These are phyloP conservation scores for Podocnemis expansa DNA, from an alignment of 2,113 vertebrate genomes.

Conservation along the genomic window DNA sequence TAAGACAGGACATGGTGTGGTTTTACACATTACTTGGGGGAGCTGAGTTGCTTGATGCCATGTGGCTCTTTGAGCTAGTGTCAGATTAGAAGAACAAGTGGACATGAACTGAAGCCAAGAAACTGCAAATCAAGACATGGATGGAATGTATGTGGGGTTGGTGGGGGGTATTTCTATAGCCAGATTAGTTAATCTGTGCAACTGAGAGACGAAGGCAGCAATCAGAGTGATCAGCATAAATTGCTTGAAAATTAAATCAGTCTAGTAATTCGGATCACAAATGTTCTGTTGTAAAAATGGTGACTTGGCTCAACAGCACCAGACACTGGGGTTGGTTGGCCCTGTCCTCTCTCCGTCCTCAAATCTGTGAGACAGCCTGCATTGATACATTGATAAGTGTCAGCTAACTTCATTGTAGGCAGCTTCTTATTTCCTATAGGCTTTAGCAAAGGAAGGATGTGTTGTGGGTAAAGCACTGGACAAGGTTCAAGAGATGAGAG, in stretches of 20 bases:
- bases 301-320: fast-evolving
- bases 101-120: slow-evolving; percentile 57
- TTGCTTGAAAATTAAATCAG: slow-evolving; percentile 56
- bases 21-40: slow-evolving; percentile 51
- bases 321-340: neutral
- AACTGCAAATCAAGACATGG: slow-evolving; percentile 43
- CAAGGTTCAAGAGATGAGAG: neutral
- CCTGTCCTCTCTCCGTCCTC: neutral
- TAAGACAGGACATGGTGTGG: slow-evolving; percentile 40
- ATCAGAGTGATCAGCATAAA: slow-evolving; percentile 54
- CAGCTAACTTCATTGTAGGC: neutral
- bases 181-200: slow-evolving; percentile 69
- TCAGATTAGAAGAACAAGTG: slow-evolving; percentile 63
- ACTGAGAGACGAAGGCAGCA: slow-evolving; percentile 63
- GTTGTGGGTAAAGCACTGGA: neutral
- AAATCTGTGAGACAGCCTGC: neutral
- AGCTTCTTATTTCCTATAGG: neutral
- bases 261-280: slow-evolving; percentile 36
- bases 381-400: neutral
- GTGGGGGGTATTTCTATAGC: no score
- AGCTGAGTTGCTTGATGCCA: slow-evolving; percentile 59
- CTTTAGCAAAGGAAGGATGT: neutral
- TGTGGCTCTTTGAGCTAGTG: slow-evolving; percentile 37
- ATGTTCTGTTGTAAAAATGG: neutral
- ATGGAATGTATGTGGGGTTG: slow-evolving; percentile 51